A percentile compares a stretch with the other conserved stretches of the same genome.
Evolutionary conservation across 2,797 vertebrate genomes (phyloP).

Genomic region (Coendou prehensilis): DNA sequence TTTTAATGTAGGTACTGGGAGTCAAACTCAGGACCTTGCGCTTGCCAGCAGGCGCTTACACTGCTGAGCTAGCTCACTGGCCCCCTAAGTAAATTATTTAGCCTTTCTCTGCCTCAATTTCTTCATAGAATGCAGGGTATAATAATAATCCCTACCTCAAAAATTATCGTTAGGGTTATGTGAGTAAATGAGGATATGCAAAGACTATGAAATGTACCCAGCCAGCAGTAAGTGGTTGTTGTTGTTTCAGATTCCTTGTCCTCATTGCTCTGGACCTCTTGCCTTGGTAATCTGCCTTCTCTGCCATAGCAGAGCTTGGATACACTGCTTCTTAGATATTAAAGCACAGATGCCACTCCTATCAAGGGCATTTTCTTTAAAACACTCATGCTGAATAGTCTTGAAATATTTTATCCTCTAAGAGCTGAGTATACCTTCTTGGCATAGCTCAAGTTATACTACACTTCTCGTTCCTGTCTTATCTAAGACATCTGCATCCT

Average conservation of each 20-base stretch:
- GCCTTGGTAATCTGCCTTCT: neutral
- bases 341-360: neutral
- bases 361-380: neutral
- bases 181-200: neutral
- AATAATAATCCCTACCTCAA: neutral
- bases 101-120: neutral
- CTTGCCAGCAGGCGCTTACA: too few species aligned
- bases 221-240: neutral
- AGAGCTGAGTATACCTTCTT: neutral
- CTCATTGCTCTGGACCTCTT: neutral
- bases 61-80: too few species aligned
- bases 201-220: neutral
- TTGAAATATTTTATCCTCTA: neutral
- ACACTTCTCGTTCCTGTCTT: neutral
- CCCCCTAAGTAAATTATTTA: neutral
- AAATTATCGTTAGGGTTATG: neutral
- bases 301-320: neutral
- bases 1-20: too few species aligned
- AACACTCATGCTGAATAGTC: neutral
- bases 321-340: neutral
- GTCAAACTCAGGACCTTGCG: too few species aligned
- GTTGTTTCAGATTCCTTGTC: neutral
- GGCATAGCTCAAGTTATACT: neutral
- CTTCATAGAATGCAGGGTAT: neutral
- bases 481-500: neutral